A percentile compares a stretch with the other conserved stretches of the same genome.
phyloP scores from a whole-genome alignment of 2,797 vertebrate species.

The Pygocentrus nattereri region DNA sequence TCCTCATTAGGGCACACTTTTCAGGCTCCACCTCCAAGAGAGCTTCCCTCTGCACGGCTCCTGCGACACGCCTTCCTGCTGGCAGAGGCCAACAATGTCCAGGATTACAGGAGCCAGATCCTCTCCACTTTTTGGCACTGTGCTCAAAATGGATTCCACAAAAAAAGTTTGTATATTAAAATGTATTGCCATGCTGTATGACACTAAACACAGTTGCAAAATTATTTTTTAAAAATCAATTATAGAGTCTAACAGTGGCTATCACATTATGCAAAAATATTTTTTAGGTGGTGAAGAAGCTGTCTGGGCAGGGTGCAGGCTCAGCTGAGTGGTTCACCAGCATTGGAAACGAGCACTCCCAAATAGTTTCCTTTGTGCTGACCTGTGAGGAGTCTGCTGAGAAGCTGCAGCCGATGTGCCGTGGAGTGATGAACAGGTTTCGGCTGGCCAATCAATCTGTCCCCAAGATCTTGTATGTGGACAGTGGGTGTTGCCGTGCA shows the following conservation, averaged over 20 bases:
- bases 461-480: constrained; percentile 35
- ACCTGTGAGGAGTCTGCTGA: constrained; percentile 34
- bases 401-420: constrained; percentile 23
- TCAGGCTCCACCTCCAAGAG: constrained; percentile 41
- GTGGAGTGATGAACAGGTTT: constrained; percentile 27
- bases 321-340: constrained; percentile 44
- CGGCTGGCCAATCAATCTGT: constrained; percentile 21
- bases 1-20: constrained; percentile 20
- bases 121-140: constrained; percentile 46
- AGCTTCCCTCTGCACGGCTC: constrained; percentile 41
- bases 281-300: constrained; percentile 39
- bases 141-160: constrained; percentile 47
- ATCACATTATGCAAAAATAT: neutral
- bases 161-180: constrained; percentile 34
- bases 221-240: neutral
- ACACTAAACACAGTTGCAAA: neutral
- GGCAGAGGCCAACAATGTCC: constrained; percentile 22
- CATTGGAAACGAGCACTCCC: constrained; percentile 19
- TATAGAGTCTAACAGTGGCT: neutral
- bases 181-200: neutral
- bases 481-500: constrained; percentile 31
- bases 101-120: constrained; percentile 39
- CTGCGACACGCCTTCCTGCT: constrained; percentile 38
- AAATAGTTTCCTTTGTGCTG: constrained; percentile 41
- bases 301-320: constrained; percentile 37